Percentiles rank a stretch among this genome's conserved stretches.
phyloP scores from a whole-genome alignment of 2,888 invertebrate species.

The Apotomis capreana region DNA sequence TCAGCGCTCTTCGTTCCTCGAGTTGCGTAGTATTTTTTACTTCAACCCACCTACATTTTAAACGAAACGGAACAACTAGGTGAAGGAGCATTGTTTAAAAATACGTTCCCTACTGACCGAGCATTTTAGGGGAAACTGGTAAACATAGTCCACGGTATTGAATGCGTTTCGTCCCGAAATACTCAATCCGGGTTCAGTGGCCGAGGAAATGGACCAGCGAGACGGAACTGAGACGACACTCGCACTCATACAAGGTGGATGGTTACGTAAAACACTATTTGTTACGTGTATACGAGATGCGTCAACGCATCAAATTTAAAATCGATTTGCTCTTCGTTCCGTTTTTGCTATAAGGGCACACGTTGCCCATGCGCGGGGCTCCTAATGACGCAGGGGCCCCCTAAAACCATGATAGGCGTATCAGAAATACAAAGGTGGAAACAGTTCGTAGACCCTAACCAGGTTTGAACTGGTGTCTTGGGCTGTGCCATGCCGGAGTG shows the following conservation, averaged over 20 bases:
- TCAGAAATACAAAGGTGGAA: too few species aligned
- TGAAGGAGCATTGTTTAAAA: conserved; percentile 37
- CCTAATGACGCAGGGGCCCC: too few species aligned
- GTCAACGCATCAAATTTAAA: conserved; percentile 17
- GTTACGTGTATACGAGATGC: conserved; percentile 4
- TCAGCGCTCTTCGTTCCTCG: too few species aligned
- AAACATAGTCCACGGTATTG: conserved; percentile 57
- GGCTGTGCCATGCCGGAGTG: too few species aligned
- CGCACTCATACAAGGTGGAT: conserved; percentile 19
- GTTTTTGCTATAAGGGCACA: too few species aligned
- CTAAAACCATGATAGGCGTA: too few species aligned
- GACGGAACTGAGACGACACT: conserved; percentile 38
- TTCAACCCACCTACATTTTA: background rate
- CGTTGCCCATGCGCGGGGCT: too few species aligned
- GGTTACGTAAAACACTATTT: conserved; percentile 26
- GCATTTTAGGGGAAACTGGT: conserved; percentile 56
- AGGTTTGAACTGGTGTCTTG: too few species aligned
- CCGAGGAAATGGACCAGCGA: conserved; percentile 48
- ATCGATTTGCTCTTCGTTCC: background rate
- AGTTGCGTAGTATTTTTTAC: background rate
- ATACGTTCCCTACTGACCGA: conserved; percentile 62
- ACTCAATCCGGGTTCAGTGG: conserved; percentile 59
- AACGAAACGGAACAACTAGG: conserved; percentile 27
- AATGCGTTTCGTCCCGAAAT: conserved; percentile 58
- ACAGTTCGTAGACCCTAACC: too few species aligned